These are phyloP conservation scores for Passerina amoena DNA, from an alignment of 2,113 vertebrate species.

Conservation along the genomic window DNA sequence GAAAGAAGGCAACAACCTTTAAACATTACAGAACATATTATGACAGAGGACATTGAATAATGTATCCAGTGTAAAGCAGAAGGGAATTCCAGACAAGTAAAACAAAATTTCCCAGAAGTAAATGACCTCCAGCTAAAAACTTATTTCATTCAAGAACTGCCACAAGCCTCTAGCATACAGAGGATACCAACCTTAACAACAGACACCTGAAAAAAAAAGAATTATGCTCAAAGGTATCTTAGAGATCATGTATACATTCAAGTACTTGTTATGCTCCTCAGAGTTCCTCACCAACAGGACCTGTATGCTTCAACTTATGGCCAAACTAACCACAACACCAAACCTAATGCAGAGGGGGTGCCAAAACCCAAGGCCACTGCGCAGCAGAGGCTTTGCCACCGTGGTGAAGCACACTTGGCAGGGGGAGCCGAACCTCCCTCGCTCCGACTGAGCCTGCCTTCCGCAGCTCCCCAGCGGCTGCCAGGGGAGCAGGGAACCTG, in stretches of 20 bases:
- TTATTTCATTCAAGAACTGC: background rate
- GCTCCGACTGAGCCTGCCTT: background rate
- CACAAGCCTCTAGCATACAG: background rate
- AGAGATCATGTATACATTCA: background rate
- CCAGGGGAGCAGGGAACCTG: background rate
- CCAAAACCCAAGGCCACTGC: background rate
- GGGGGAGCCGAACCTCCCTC: background rate
- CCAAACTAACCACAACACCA: background rate
- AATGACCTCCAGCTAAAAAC: background rate
- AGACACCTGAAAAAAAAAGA: background rate
- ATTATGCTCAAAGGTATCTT: background rate
- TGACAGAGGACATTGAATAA: background rate
- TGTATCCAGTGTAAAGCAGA: background rate
- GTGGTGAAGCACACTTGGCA: background rate
- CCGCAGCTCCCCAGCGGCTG: rapidly evolving
- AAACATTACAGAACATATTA: background rate
- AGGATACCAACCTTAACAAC: background rate
- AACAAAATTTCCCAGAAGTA: background rate
- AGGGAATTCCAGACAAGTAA: background rate
- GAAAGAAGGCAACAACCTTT: slow-evolving; percentile 21
- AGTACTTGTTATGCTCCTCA: background rate
- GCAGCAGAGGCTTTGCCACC: background rate
- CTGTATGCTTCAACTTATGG: background rate
- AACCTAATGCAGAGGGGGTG: background rate
- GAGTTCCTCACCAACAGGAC: background rate